Conservation (phyloP, 2,888 invertebrate species). For the Aspidiotus destructor region DNA sequence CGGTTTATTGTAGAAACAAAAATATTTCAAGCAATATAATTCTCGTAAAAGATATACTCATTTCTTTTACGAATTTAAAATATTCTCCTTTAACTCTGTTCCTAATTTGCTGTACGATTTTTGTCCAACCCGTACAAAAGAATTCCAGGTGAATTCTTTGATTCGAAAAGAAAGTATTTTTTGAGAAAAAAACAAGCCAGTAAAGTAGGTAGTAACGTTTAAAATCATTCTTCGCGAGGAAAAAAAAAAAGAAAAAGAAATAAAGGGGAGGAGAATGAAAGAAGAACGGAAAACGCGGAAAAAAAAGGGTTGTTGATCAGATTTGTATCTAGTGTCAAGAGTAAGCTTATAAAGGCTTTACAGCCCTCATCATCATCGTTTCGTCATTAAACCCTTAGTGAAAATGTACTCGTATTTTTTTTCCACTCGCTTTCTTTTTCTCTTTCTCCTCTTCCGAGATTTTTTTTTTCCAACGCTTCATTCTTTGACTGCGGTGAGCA, state of each 20-base stretch:
- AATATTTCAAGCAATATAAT: too few relatives aligned
- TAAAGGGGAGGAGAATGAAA: background rate
- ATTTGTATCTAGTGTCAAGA: slow-evolving; percentile 31
- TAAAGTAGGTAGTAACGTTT: background rate
- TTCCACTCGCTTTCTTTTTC: background rate
- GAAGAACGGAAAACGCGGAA: background rate
- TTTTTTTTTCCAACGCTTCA: slow-evolving; percentile 6
- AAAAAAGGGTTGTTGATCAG: slow-evolving; percentile 26
- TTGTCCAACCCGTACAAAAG: background rate
- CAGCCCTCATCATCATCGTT: slow-evolving; percentile 31
- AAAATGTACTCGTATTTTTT: background rate
- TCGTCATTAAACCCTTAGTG: slow-evolving; percentile 29
- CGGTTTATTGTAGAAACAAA: too few relatives aligned
- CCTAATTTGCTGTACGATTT: too few relatives aligned
- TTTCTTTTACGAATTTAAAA: too few relatives aligned
- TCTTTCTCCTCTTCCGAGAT: background rate
- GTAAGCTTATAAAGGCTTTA: slow-evolving; percentile 32
- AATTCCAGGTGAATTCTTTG: background rate
- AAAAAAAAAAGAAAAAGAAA: slow-evolving; percentile 6
- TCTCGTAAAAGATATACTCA: too few relatives aligned
- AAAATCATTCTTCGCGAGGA: background rate
- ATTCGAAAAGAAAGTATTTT: background rate
- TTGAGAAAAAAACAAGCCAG: background rate
- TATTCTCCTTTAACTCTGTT: too few relatives aligned
- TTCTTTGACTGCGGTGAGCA: slow-evolving; percentile 7